Evolutionary conservation across 2,797 vertebrate genomes (phyloP).

Genomic region (Helicolenus hilgendorfi): DNA sequence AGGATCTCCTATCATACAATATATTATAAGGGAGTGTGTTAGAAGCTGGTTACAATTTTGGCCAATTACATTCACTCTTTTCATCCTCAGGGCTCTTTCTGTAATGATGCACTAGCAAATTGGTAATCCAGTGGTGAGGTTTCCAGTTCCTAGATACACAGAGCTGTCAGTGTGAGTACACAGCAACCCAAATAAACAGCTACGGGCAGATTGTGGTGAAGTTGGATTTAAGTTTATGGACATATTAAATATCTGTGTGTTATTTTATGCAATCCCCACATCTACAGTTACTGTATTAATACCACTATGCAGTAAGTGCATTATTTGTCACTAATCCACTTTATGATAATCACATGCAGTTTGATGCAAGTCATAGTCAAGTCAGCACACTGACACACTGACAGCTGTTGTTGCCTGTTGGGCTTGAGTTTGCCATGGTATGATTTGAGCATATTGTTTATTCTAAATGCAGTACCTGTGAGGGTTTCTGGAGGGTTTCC

Average conservation of each 20-base stretch:
- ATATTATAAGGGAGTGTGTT: neutral
- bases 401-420: too few species aligned
- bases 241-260: neutral
- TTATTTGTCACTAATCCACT: too few species aligned
- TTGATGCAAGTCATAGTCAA: too few species aligned
- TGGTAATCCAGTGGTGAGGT: neutral
- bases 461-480: too few species aligned
- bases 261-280: neutral
- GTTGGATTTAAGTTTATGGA: neutral
- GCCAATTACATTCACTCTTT: constrained; percentile 16
- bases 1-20: neutral
- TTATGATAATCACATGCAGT: too few species aligned
- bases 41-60: constrained; percentile 22
- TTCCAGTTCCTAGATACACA: neutral
- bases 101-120: neutral
- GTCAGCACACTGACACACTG: too few species aligned
- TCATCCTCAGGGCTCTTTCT: neutral
- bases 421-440: too few species aligned
- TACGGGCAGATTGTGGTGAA: neutral
- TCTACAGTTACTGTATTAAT: neutral
- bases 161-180: neutral
- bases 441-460: too few species aligned
- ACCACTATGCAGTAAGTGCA: neutral
- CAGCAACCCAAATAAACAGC: neutral
- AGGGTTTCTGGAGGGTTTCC: too few species aligned